phyloP scores from a whole-genome alignment of 2,113 vertebrate species.

The Spilogale gracilis region DNA sequence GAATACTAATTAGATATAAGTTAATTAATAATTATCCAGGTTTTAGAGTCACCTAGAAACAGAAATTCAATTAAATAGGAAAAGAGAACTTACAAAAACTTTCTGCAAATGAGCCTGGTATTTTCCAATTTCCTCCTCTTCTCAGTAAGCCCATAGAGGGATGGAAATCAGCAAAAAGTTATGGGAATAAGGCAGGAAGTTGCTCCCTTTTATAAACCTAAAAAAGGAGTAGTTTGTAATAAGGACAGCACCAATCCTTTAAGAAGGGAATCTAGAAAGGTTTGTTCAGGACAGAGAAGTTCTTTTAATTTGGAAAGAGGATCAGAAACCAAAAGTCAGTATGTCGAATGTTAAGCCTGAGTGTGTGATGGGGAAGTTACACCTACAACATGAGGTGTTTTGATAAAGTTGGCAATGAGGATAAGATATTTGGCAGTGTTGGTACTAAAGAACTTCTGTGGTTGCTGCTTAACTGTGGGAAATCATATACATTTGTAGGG shows the following conservation, averaged over 20 bases:
- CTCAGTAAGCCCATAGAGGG: background rate
- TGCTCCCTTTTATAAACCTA: accelerated
- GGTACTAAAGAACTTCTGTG: background rate
- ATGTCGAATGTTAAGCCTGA: background rate
- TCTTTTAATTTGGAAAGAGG: background rate
- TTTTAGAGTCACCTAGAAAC: background rate
- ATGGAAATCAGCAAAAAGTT: background rate
- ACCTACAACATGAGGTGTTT: background rate
- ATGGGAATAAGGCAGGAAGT: background rate
- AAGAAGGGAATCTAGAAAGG: background rate
- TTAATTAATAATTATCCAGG: background rate
- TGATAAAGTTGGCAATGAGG: background rate
- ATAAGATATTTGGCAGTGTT: background rate
- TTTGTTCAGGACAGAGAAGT: background rate
- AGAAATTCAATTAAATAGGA: background rate
- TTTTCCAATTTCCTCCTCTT: background rate
- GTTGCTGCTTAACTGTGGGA: background rate
- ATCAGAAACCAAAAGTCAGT: background rate
- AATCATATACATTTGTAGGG: background rate
- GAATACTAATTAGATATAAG: background rate
- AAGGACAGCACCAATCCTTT: background rate
- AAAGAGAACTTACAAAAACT: background rate
- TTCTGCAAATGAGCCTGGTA: background rate
- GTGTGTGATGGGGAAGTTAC: background rate
- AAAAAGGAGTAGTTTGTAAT: background rate